phyloP scores from a whole-genome alignment of 2,888 invertebrate species.

The Diploptera punctata region DNA sequence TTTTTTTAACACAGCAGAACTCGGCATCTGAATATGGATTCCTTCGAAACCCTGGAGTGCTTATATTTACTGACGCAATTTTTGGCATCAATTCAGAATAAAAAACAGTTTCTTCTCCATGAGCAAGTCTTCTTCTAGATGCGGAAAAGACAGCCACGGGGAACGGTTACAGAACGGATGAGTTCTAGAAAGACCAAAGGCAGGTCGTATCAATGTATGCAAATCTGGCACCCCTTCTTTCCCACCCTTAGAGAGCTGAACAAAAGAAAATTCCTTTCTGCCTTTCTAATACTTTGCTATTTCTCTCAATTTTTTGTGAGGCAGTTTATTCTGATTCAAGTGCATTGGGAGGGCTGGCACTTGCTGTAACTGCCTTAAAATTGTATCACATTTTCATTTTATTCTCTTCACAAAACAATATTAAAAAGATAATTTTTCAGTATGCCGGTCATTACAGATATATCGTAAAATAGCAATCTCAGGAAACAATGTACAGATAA shows the following conservation, averaged over 20 bases:
- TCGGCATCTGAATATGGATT: conserved; percentile 23
- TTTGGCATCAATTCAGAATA: conserved; percentile 27
- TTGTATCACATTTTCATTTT: no score
- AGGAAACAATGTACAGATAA: no score
- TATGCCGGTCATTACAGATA: no score
- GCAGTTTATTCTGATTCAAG: background rate
- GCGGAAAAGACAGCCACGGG: conserved; percentile 10
- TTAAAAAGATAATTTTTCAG: no score
- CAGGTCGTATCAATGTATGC: conserved; percentile 31
- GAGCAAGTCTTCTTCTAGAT: background rate
- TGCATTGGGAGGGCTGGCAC: background rate
- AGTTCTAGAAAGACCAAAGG: conserved; percentile 5
- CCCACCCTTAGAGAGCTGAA: background rate
- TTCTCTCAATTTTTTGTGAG: conserved; percentile 28
- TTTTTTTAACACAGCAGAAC: background rate
- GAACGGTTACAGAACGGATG: conserved; percentile 17
- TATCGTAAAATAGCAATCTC: no score
- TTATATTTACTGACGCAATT: conserved; percentile 34
- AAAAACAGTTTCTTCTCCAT: background rate
- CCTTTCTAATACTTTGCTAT: background rate
- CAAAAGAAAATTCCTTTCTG: conserved; percentile 20
- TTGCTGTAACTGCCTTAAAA: background rate
- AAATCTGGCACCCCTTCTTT: conserved; percentile 33
- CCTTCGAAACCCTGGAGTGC: conserved; percentile 11
- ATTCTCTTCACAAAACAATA: no score